A percentile compares a stretch with the other conserved stretches of the same genome.
phyloP scores from a whole-genome alignment of 1,140 invertebrate genomes.

The Neodiprion virginianus region DNA sequence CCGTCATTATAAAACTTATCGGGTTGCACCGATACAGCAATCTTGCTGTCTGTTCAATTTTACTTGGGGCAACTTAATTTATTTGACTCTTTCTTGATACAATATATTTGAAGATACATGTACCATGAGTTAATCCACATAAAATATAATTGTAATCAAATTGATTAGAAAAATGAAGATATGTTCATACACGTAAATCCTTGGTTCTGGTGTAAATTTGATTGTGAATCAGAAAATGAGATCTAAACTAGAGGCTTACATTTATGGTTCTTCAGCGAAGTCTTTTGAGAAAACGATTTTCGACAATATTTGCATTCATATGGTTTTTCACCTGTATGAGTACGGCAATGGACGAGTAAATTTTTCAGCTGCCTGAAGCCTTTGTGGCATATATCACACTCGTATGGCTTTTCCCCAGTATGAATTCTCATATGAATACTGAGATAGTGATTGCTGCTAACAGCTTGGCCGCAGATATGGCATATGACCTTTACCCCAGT shows the following conservation, averaged over 20 bases:
- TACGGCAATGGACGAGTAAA: constrained; percentile 60
- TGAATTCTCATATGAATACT: constrained; percentile 64
- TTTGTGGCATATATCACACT: constrained; percentile 69
- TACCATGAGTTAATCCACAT: too few species aligned
- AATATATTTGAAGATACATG: too few species aligned
- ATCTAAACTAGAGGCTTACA: background rate
- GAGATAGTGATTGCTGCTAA: constrained; percentile 65
- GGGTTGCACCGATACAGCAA: too few species aligned
- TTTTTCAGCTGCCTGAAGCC: constrained; percentile 43
- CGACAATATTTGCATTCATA: constrained; percentile 77
- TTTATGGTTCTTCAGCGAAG: constrained; percentile 29
- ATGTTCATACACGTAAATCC: too few species aligned
- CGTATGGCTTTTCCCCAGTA: constrained; percentile 66
- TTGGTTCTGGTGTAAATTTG: too few species aligned
- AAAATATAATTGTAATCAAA: too few species aligned
- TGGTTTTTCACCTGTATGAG: constrained; percentile 77
- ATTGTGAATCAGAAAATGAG: too few species aligned
- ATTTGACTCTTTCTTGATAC: too few species aligned
- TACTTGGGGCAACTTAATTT: too few species aligned
- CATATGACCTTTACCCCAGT: constrained; percentile 52
- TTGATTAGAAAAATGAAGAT: too few species aligned
- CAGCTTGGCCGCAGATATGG: constrained; percentile 66
- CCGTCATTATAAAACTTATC: too few species aligned
- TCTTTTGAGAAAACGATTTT: constrained; percentile 62
- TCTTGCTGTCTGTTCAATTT: too few species aligned